These are phyloP conservation scores for Oncorhynchus tshawytscha DNA, from an alignment of 2,113 vertebrate genomes.

Conservation along the genomic window DNA sequence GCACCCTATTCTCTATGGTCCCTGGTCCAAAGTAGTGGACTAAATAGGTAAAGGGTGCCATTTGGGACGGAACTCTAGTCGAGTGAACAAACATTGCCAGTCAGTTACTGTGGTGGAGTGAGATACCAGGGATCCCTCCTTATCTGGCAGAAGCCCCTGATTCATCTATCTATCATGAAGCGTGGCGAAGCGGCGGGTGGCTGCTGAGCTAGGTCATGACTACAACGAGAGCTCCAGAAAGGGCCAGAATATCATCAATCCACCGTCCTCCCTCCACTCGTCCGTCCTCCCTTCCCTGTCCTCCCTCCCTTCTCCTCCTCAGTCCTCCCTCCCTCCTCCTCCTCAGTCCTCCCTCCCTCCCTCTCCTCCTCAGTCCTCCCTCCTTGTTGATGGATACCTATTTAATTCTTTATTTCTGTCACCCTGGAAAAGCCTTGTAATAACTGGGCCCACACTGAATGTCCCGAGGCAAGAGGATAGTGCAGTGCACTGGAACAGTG, in stretches of 20 bases:
- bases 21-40: no score
- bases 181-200: slow-evolving; percentile 27
- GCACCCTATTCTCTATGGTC: no score
- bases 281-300: background rate
- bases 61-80: background rate
- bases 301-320: slow-evolving; percentile 6
- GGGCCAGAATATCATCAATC: slow-evolving; percentile 56
- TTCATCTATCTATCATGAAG: slow-evolving; percentile 76
- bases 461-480: slow-evolving; percentile 41
- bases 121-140: slow-evolving; percentile 79
- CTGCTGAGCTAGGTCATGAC: slow-evolving; percentile 46
- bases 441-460: slow-evolving; percentile 46
- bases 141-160: slow-evolving; percentile 71
- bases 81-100: slow-evolving; percentile 49
- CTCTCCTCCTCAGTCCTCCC: background rate
- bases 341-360: no score
- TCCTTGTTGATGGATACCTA: slow-evolving; percentile 57
- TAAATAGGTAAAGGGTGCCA: no score
- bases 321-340: slow-evolving; percentile 1
- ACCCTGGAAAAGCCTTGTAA: slow-evolving; percentile 40
- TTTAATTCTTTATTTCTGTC: slow-evolving; percentile 55
- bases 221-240: slow-evolving; percentile 38
- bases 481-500: slow-evolving; percentile 36
- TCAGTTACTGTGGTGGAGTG: slow-evolving; percentile 66
- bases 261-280: slow-evolving; percentile 13